phyloP scores from a whole-genome alignment of 2,113 vertebrate species.

The Chitala chitala region DNA sequence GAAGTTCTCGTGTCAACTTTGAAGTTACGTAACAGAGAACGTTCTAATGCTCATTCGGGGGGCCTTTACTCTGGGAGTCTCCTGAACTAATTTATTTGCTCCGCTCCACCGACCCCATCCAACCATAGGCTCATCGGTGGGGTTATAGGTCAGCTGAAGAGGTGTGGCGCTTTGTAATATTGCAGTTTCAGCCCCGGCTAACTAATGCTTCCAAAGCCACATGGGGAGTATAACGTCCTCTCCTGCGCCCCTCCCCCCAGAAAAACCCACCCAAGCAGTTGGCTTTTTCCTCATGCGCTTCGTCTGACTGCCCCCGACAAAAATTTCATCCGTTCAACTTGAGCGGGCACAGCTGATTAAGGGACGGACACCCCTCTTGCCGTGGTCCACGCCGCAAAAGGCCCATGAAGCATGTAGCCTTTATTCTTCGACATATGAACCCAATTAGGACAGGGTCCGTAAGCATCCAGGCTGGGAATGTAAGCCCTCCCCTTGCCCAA shows the following conservation, averaged over 20 bases:
- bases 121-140: neutral
- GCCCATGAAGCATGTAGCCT: slow-evolving; percentile 20
- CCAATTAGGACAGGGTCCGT: slow-evolving; percentile 41
- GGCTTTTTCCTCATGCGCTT: neutral
- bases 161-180: slow-evolving; percentile 17
- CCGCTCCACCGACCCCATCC: too few species aligned
- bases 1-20: neutral
- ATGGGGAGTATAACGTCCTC: too few species aligned
- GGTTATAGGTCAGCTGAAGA: neutral
- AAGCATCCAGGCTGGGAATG: slow-evolving; percentile 25
- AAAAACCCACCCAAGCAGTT: slow-evolving; percentile 1
- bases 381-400: slow-evolving; percentile 20
- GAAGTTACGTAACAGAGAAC: neutral
- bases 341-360: slow-evolving; percentile 31
- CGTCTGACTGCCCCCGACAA: neutral
- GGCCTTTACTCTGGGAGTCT: neutral
- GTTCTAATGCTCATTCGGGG: neutral
- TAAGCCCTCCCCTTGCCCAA: slow-evolving; percentile 6
- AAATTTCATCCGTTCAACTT: slow-evolving; percentile 26
- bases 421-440: slow-evolving; percentile 29
- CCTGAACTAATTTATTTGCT: neutral
- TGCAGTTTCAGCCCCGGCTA: slow-evolving; percentile 1
- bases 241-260: neutral
- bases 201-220: neutral
- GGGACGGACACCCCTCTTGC: slow-evolving; percentile 11